These are phyloP conservation scores for Pyrrhosoma nymphula DNA, from an alignment of 2,888 invertebrate species.

Conservation along the genomic window DNA sequence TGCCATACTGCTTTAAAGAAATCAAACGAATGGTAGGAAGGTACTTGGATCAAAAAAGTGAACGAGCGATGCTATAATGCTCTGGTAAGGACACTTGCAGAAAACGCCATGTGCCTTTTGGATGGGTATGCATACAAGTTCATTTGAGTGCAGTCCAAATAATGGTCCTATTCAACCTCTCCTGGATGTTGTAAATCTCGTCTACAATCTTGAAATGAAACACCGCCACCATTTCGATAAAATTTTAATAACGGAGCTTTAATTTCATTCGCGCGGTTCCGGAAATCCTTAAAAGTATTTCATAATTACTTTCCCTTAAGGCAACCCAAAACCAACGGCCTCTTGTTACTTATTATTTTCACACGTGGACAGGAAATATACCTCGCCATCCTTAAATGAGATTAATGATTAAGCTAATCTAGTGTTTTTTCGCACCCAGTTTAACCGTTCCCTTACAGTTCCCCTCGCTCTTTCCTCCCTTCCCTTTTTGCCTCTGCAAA, in stretches of 20 bases:
- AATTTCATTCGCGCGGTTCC: not conserved
- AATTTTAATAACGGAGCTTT: not conserved
- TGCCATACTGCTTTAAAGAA: too few relatives aligned
- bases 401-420: conserved; percentile 12
- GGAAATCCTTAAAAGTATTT: not conserved
- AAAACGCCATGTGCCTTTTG: too few relatives aligned
- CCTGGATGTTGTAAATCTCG: too few relatives aligned
- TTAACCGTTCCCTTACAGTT: not conserved
- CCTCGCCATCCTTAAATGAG: not conserved
- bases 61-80: too few relatives aligned
- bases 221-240: not conserved
- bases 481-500: not conserved
- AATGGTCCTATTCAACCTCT: too few relatives aligned
- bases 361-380: not conserved
- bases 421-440: not conserved
- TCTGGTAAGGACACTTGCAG: too few relatives aligned
- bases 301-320: not conserved
- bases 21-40: too few relatives aligned
- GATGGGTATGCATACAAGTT: too few relatives aligned
- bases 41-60: too few relatives aligned
- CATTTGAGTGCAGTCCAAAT: too few relatives aligned
- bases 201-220: not conserved
- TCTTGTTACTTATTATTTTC: not conserved
- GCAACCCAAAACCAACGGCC: not conserved
- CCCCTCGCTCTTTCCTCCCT: not conserved